phyloP scores from a whole-genome alignment of 2,113 vertebrate species.

The Zosterops japonicus region DNA sequence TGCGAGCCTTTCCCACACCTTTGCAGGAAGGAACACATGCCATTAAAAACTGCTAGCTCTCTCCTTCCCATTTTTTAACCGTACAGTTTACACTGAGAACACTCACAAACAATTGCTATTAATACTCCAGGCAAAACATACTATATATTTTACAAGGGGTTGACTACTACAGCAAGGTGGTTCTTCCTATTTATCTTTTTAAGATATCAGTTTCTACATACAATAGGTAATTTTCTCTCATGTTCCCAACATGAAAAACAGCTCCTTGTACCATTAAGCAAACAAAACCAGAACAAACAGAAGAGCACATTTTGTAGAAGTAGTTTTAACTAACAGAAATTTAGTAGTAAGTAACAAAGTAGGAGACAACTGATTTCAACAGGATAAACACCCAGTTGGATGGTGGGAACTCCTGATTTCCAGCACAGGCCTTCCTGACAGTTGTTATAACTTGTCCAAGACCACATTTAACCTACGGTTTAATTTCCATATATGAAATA shows the following conservation, averaged over 20 bases:
- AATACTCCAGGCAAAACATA: neutral
- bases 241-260: neutral
- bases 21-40: neutral
- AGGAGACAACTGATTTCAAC: neutral
- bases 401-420: neutral
- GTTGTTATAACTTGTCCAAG: conserved; percentile 26
- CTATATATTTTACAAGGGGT: neutral
- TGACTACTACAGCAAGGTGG: neutral
- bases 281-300: neutral
- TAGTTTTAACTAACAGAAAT: neutral
- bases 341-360: neutral
- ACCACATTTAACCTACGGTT: neutral
- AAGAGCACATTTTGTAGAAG: neutral
- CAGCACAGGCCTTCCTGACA: neutral
- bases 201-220: neutral
- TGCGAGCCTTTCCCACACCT: neutral
- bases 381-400: neutral
- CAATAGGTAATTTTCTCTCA: neutral
- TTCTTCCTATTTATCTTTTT: neutral
- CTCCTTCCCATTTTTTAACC: neutral
- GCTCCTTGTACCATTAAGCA: neutral
- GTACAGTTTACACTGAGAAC: neutral
- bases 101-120: neutral
- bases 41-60: neutral
- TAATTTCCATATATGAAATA: conserved; percentile 5